Evolutionary conservation across 2,113 vertebrate genomes (phyloP), one percentile per base, ranked within the genome.

Genomic region (Erythrocercus mccallii): DNA sequence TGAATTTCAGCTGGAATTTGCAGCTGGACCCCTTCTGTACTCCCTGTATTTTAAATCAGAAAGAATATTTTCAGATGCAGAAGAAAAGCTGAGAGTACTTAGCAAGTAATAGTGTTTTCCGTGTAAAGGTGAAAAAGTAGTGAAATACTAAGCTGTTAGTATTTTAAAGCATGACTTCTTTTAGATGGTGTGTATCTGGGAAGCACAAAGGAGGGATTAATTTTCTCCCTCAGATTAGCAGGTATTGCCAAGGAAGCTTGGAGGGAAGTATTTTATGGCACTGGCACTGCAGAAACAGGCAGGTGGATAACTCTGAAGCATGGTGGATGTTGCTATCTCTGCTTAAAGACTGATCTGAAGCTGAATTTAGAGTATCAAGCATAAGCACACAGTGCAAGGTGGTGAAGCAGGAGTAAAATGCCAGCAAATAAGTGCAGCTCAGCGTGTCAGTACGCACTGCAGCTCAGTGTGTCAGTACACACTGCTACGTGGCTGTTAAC

Each of bases 1-100:
- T 87, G 74, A 58, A 62, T 91, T 96, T 89, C 65, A 82, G n/a
- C n/a, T n/a, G n/a, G n/a, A n/a, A 37, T 40, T 85, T 57, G 60
- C 30, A 87, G 45, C 35, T 81, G 66, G 45, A 91, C 24, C 23
- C 82, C 25, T 57, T 89, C 45, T 66, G 28, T 40, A 19, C 25
- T 89, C 45, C 25, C 62, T 76, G 2, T 80, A 79, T 80, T 72
- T 87, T 72, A 85, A 58, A 85, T 73, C 51, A 61, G 27, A 57
- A 87, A 47, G 15, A 87, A 42, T 68, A 61, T 68, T 90, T 76
- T 94, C 88, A 92, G 47, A 35, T 56, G 57, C 44, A 68, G 53
- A 45, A 74, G 60, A 72, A 79, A 89, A 90, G 25, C 81, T 77
- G 45, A 71, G 62, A 92, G 40, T n/a, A 30, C 30, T 85, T 89